Percentiles rank a stretch among this genome's conserved stretches.
These are phyloP conservation scores for Oryzias sinensis DNA, from an alignment of 2,797 vertebrate genomes.

Conservation along the genomic window DNA sequence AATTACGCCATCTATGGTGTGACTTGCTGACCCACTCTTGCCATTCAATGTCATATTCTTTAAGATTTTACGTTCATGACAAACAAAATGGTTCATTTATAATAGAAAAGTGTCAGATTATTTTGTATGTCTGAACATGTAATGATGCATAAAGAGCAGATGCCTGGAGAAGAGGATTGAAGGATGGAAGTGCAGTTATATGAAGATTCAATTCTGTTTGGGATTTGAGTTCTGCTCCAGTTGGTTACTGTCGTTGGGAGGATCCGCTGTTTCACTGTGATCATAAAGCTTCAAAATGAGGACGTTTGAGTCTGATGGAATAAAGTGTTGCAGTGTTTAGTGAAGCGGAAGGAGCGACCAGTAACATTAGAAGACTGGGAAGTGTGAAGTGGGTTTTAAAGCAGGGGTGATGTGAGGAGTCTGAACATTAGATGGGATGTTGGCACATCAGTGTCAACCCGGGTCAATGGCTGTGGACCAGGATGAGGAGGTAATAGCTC, in stretches of 20 bases:
- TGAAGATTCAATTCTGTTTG: no score
- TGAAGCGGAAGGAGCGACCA: conserved; percentile 50
- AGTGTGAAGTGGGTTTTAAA: conserved; percentile 14
- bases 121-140: not conserved
- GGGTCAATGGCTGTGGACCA: conserved; percentile 66
- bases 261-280: conserved; percentile 29
- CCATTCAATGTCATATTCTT: no score
- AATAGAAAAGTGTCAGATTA: not conserved
- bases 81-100: not conserved
- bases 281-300: conserved; percentile 63
- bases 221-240: conserved; percentile 63
- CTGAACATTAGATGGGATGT: conserved; percentile 73
- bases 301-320: conserved; percentile 23
- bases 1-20: no score
- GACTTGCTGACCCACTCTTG: no score
- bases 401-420: conserved; percentile 29
- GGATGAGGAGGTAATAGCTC: conserved; percentile 64
- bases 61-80: no score
- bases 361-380: conserved; percentile 42
- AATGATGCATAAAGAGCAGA: not conserved
- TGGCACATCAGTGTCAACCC: conserved; percentile 59
- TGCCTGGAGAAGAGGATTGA: not conserved
- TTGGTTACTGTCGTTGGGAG: conserved; percentile 51
- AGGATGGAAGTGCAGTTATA: conserved; percentile 5
- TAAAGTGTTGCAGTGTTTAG: conserved; percentile 55